Conservation (phyloP, 2,113 vertebrate genomes). For the Nannospalax galili region DNA sequence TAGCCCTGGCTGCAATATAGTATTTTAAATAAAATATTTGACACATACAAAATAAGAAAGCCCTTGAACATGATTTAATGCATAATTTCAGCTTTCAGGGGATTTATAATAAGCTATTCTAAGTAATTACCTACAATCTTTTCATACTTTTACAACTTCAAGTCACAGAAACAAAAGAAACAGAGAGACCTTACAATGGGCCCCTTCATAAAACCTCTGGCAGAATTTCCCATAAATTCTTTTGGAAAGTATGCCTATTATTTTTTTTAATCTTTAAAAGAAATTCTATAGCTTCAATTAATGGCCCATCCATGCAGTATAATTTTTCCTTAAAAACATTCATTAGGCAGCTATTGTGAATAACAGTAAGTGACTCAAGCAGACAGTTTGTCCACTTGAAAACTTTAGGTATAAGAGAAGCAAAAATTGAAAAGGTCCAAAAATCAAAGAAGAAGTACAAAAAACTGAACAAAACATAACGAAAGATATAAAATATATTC, state of each 20-base stretch:
- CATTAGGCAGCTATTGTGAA: conserved; percentile 69
- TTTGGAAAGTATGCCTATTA: conserved; percentile 70
- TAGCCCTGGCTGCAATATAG: conserved; percentile 27
- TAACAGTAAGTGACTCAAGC: conserved; percentile 47
- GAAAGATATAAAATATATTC: not conserved
- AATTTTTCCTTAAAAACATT: conserved; percentile 57
- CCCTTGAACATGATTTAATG: conserved; percentile 60
- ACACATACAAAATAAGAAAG: conserved; percentile 72
- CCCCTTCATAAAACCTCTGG: conserved; percentile 63
- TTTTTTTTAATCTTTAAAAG: conserved; percentile 53
- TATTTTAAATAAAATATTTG: conserved; percentile 70
- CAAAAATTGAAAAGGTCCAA: not conserved
- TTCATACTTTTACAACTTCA: conserved; percentile 68
- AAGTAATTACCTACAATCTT: conserved; percentile 72
- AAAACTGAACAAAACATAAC: conserved; percentile 1
- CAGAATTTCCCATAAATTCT: conserved; percentile 65
- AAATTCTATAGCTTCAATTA: conserved; percentile 72
- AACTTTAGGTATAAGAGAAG: not conserved
- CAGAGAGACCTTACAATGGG: conserved; percentile 58
- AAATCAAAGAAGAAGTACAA: conserved; percentile 46
- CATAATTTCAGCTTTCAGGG: conserved; percentile 71
- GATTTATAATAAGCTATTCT: conserved; percentile 71
- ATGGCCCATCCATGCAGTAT: conserved; percentile 18
- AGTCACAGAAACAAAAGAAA: conserved; percentile 78
- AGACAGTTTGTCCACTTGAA: conserved; percentile 45